phyloP scores from a whole-genome alignment of 2,888 invertebrate genomes.

The Agapetus fuscipes region DNA sequence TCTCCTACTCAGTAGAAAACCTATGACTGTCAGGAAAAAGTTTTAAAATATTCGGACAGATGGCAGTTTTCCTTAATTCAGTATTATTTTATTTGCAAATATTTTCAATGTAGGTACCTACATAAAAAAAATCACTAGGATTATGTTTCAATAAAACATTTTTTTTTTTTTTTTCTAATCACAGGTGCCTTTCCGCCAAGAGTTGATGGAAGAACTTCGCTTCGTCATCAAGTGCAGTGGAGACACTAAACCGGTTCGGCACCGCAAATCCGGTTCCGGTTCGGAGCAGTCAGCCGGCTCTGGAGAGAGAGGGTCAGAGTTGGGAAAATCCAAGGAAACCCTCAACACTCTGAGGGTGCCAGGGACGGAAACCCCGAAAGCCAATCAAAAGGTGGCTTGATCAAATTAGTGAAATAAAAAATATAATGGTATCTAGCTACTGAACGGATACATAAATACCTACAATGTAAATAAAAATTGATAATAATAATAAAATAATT shows the following conservation, averaged over 20 bases:
- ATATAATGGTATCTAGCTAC: background rate
- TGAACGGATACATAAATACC: background rate
- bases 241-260: constrained; percentile 57
- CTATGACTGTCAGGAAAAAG: no score
- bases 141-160: no score
- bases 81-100: no score
- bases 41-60: no score
- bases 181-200: constrained; percentile 55
- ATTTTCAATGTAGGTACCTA: no score
- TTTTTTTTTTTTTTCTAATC: no score
- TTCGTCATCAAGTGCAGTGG: constrained; percentile 63
- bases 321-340: constrained; percentile 10
- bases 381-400: background rate
- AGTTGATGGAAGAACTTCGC: constrained; percentile 58
- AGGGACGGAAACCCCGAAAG: no score
- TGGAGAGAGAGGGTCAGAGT: constrained; percentile 16
- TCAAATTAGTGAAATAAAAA: no score
- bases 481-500: no score
- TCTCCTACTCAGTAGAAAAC: no score
- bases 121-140: no score
- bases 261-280: constrained; percentile 27
- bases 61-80: no score
- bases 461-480: background rate
- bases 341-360: background rate
- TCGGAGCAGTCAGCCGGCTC: constrained; percentile 11